Percentiles rank a stretch among this genome's conserved stretches.
phyloP scores from a whole-genome alignment of 1,140 invertebrate genomes.

The Tribolium madens region DNA sequence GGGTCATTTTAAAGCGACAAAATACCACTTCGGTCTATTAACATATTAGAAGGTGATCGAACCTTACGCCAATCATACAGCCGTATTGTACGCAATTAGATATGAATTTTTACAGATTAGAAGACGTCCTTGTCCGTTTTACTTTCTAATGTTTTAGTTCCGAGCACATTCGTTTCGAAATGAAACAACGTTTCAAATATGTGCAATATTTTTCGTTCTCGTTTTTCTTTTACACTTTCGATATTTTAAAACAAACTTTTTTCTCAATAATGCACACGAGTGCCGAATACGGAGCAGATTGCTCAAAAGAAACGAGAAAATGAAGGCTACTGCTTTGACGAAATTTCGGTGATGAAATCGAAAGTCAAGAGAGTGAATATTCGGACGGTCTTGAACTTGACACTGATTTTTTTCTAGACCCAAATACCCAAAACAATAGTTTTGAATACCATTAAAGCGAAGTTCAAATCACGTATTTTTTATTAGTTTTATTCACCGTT shows the following conservation, averaged over 20 bases:
- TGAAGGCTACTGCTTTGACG: not conserved
- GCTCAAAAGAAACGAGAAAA: not conserved
- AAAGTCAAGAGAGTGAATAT: not conserved
- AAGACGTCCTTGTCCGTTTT: slow-evolving; percentile 23
- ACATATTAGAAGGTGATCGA: slow-evolving; percentile 18
- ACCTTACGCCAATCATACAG: not conserved
- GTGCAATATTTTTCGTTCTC: slow-evolving; percentile 28
- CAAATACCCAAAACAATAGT: too few species aligned
- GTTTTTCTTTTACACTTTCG: slow-evolving; percentile 22
- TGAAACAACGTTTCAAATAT: not conserved
- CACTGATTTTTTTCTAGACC: not conserved
- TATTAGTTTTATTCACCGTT: too few species aligned
- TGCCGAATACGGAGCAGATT: not conserved
- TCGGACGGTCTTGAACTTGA: not conserved
- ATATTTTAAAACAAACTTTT: not conserved
- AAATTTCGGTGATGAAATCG: not conserved
- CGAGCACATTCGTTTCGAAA: slow-evolving; percentile 16
- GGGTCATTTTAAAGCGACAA: not conserved
- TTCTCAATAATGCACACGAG: not conserved
- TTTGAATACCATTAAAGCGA: too few species aligned
- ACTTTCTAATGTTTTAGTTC: slow-evolving; percentile 33
- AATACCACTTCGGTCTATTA: not conserved
- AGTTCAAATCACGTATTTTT: too few species aligned
- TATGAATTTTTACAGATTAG: slow-evolving; percentile 23
- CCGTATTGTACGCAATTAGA: slow-evolving; percentile 33